Conservation (phyloP, 2,113 vertebrate genomes). For the Danio rerio region DNA sequence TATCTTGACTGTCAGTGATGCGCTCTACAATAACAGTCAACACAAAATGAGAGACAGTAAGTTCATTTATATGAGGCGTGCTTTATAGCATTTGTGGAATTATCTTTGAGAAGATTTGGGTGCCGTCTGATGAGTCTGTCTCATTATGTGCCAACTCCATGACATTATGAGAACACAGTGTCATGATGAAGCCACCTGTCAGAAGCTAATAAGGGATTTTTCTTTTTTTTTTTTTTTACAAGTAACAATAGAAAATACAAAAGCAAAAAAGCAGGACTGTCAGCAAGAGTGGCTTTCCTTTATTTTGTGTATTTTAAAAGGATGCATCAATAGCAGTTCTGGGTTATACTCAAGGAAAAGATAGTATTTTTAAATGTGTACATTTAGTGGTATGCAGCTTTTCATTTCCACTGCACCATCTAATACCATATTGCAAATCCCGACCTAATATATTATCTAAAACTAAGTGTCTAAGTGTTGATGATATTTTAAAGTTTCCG, state of each 20-base stretch:
- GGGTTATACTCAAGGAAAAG: too few species aligned
- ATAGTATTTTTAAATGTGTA: too few species aligned
- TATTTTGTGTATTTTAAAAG: too few species aligned
- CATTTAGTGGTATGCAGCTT: too few species aligned
- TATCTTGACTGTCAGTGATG: slow-evolving; percentile 16
- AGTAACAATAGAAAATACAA: background rate
- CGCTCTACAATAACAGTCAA: background rate
- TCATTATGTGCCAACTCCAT: background rate
- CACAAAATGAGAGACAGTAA: slow-evolving; percentile 5
- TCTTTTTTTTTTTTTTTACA: background rate
- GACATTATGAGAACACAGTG: slow-evolving; percentile 18
- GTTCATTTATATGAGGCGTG: background rate
- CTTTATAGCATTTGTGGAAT: slow-evolving; percentile 27
- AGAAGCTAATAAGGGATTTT: background rate
- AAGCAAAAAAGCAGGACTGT: background rate
- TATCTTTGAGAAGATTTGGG: background rate
- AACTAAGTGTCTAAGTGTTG: too few species aligned
- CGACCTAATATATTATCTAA: too few species aligned
- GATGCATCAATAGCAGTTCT: too few species aligned
- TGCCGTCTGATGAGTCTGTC: slow-evolving; percentile 20
- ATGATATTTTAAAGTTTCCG: too few species aligned
- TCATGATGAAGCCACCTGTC: slow-evolving; percentile 30
- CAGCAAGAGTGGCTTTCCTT: background rate
- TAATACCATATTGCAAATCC: too few species aligned
- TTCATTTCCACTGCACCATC: too few species aligned